Evolutionary conservation across 2,888 invertebrate genomes (phyloP).

Genomic region (Sinohyriopsis cumingii): DNA sequence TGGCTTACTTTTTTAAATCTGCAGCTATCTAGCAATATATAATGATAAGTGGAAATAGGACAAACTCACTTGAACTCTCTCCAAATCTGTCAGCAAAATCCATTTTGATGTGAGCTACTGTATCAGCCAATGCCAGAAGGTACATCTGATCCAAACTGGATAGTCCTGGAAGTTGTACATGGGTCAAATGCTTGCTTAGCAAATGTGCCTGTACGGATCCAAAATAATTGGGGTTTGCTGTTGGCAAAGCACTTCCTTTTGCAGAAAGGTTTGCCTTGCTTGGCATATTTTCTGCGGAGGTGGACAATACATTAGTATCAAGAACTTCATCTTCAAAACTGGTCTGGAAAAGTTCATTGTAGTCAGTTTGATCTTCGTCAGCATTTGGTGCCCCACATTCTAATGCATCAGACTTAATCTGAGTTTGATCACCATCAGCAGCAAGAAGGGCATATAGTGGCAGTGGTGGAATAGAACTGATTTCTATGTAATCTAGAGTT

Average conservation of each 20-base stretch:
- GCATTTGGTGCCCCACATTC: conserved; percentile 15
- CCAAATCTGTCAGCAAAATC: conserved; percentile 68
- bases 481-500: conserved; percentile 80
- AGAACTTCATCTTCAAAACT: conserved; percentile 46
- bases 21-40: too few relatives aligned
- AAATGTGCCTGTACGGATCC: conserved; percentile 56
- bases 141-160: conserved; percentile 98
- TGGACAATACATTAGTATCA: conserved; percentile 52
- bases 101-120: conserved; percentile 79
- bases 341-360: conserved; percentile 85
- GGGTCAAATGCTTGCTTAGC: conserved; percentile 82
- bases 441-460: conserved; percentile 96
- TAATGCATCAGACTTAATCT: conserved; percentile 39
- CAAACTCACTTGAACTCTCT: neutral
- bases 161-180: conserved; percentile 85
- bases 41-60: too few relatives aligned
- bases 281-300: conserved; percentile 77
- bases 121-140: conserved; percentile 97
- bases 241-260: conserved; percentile 17
- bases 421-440: conserved; percentile 80
- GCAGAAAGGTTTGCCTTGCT: conserved; percentile 73
- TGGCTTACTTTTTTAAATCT: too few relatives aligned
- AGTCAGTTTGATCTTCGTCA: conserved; percentile 76
- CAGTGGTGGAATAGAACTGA: conserved; percentile 97
- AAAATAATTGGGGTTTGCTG: conserved; percentile 58